Conservation (phyloP, 2,888 invertebrate genomes). For the Macaria liturata region DNA sequence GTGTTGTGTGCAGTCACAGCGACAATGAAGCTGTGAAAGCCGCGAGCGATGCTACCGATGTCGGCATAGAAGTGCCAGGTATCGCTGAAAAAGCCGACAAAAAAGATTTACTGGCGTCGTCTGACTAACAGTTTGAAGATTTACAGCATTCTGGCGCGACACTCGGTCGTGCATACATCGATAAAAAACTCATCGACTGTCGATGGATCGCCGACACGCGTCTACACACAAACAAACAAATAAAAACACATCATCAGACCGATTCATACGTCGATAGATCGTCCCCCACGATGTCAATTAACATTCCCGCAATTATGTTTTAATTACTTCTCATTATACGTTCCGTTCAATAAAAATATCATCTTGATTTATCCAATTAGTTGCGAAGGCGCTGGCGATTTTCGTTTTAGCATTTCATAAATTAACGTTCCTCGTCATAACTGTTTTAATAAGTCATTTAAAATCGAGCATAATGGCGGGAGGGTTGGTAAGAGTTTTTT, state of each 20-base stretch:
- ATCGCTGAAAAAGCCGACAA: slow-evolving; percentile 38
- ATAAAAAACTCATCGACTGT: slow-evolving; percentile 35
- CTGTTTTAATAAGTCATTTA: slow-evolving; percentile 31
- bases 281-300: slow-evolving; percentile 59
- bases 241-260: slow-evolving; percentile 38
- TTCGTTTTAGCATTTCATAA: slow-evolving; percentile 45
- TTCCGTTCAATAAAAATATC: slow-evolving; percentile 54
- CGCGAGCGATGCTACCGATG: slow-evolving; percentile 26
- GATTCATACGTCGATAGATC: slow-evolving; percentile 48
- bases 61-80: slow-evolving; percentile 33
- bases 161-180: slow-evolving; percentile 29
- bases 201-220: slow-evolving; percentile 26
- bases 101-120: slow-evolving; percentile 24
- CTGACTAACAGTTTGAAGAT: slow-evolving; percentile 34
- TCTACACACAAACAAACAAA: slow-evolving; percentile 36
- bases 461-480: slow-evolving; percentile 20
- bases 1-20: slow-evolving; percentile 23
- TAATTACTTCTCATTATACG: slow-evolving; percentile 58
- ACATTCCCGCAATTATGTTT: slow-evolving; percentile 65
- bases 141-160: slow-evolving; percentile 27
- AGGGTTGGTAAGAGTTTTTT: background rate
- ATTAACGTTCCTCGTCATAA: slow-evolving; percentile 30
- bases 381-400: slow-evolving; percentile 38
- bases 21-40: slow-evolving; percentile 47
- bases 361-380: slow-evolving; percentile 50